These are phyloP conservation scores for Coecobrya sp. DNA, from an alignment of 2,888 invertebrate species.

Conservation along the genomic window DNA sequence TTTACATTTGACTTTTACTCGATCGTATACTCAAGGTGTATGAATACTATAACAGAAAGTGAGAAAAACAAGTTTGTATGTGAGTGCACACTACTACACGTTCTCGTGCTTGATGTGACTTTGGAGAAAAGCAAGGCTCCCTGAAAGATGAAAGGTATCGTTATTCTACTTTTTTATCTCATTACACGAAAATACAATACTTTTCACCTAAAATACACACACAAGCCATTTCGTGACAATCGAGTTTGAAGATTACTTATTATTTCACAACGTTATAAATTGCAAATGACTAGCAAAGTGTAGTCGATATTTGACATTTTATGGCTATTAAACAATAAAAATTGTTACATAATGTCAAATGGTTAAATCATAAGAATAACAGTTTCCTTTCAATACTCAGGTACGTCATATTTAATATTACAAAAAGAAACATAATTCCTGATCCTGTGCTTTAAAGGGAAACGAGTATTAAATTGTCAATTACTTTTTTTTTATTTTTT, in stretches of 20 bases:
- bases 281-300: not conserved
- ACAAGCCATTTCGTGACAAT: not conserved
- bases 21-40: not conserved
- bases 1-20: slow-evolving; percentile 37
- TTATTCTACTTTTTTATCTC: not conserved
- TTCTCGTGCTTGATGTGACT: not conserved
- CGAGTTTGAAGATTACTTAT: no score
- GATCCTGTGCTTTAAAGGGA: no score
- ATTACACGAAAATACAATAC: not conserved
- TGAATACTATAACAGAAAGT: not conserved
- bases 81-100: not conserved
- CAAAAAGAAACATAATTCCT: no score
- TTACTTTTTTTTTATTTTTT: no score
- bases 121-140: not conserved
- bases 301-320: not conserved
- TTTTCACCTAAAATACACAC: not conserved
- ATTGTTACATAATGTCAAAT: not conserved
- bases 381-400: no score
- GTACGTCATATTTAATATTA: no score
- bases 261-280: not conserved
- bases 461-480: no score
- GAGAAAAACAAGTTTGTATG: slow-evolving; percentile 16
- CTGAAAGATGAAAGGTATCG: not conserved
- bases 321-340: not conserved
- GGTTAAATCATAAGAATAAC: not conserved